Percentiles rank a stretch among this genome's conserved stretches.
These are phyloP conservation scores for Andrena bucephala DNA, from an alignment of 2,888 invertebrate species.

Conservation along the genomic window DNA sequence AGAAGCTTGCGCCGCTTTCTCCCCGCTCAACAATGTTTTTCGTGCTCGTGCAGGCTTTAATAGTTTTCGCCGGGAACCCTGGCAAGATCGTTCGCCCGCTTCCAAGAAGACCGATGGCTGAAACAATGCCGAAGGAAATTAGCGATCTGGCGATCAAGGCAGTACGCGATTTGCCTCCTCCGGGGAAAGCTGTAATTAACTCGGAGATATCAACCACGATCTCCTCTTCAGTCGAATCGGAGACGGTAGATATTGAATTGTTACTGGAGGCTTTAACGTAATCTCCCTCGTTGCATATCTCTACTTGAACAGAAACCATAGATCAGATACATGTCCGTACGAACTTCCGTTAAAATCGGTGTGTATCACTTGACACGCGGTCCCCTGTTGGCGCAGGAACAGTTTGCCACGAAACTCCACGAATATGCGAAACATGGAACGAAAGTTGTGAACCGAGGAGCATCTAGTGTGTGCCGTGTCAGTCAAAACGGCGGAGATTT, in stretches of 20 bases:
- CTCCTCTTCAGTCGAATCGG: not conserved
- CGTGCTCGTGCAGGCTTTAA: conserved; percentile 55
- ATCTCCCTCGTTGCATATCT: no score
- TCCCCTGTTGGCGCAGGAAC: no score
- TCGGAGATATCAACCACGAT: conserved; percentile 19
- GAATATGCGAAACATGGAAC: no score
- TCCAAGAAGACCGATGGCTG: conserved; percentile 62
- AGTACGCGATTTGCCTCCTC: conserved; percentile 53
- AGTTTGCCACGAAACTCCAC: no score
- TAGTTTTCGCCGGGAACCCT: conserved; percentile 54
- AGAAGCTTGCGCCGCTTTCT: not conserved
- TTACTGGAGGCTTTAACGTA: not conserved
- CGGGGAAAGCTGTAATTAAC: conserved; percentile 39
- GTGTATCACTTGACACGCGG: no score
- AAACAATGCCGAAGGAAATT: conserved; percentile 58
- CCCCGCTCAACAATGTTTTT: conserved; percentile 34
- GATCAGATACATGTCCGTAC: no score
- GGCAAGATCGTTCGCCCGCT: conserved; percentile 48
- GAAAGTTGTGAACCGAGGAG: no score
- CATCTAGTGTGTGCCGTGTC: not conserved
- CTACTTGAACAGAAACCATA: no score
- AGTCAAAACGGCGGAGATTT: conserved; percentile 14
- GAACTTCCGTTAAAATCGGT: no score
- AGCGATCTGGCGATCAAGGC: conserved; percentile 28
- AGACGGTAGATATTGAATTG: not conserved